Evolutionary conservation across 2,797 vertebrate genomes (phyloP).

Genomic region (Sebastes diaconus): DNA sequence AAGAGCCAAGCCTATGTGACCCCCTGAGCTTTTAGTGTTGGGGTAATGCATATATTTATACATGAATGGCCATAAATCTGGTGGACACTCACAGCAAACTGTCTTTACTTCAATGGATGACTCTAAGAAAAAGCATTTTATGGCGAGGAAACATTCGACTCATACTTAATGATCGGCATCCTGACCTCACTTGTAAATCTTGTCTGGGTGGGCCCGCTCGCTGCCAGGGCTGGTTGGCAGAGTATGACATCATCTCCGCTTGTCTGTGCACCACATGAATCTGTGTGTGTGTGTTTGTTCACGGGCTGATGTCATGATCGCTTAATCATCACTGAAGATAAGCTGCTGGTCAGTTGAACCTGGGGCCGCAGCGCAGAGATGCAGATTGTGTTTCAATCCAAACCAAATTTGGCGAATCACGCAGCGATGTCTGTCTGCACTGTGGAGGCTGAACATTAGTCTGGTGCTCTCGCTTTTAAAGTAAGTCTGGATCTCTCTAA

Average conservation of each 20-base stretch:
- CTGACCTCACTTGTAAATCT: constrained; percentile 73
- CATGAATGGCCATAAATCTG: constrained; percentile 25
- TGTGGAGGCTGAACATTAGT: neutral
- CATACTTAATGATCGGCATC: constrained; percentile 64
- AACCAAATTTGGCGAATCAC: constrained; percentile 21
- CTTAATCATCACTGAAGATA: constrained; percentile 63
- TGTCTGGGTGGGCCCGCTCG: constrained; percentile 44
- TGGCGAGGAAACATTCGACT: constrained; percentile 42
- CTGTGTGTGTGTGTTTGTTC: constrained; percentile 41
- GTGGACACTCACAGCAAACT: constrained; percentile 19
- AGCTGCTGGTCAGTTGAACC: constrained; percentile 33
- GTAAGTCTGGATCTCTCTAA: constrained; percentile 30
- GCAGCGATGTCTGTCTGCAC: neutral
- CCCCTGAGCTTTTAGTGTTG: constrained; percentile 34
- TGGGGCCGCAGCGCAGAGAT: constrained; percentile 22
- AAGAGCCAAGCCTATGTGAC: constrained; percentile 33
- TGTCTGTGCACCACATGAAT: constrained; percentile 56
- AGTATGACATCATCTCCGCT: constrained; percentile 70
- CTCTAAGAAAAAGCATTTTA: constrained; percentile 40
- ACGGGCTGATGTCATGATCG: constrained; percentile 68
- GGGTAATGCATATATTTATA: constrained; percentile 54
- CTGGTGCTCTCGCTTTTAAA: constrained; percentile 17
- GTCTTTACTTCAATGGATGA: constrained; percentile 16
- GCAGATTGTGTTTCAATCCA: constrained; percentile 40
- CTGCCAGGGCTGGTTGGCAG: constrained; percentile 58